Base-by-base conservation (phyloP, 2,888 invertebrate species). In the Cosmia trapezina region DNA sequence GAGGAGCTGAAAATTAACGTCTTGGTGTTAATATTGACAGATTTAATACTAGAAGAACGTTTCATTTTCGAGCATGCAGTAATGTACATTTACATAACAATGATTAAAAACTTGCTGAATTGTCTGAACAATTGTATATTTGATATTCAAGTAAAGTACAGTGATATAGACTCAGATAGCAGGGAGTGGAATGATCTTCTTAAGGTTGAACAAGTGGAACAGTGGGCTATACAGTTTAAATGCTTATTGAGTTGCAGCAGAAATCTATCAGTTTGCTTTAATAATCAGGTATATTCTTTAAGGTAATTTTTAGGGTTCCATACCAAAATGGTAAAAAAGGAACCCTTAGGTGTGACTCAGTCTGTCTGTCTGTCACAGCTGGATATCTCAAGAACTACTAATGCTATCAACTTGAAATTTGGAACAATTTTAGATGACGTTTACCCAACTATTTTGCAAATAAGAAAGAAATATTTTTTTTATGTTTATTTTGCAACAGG, bases 201-300 rank as follows among this genome's bases (percentile, higher is more conserved):
- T 4, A 59, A 37, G 1, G 45, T 62, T 28, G 49, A 70, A 43
- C 22, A 70, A 66, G 49, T 79, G 5, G 54, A 80, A 11, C 8
- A 45, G 8, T 63, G 65, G 65, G 60, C 45, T 41, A 7, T 11
- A 51, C 33, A 73, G 7, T 83, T 70, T 37, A 54, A 65, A 53
- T 68, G 41, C 17, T 51, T 83, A 28, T 28, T 71, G 14, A 71
- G 22, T 17, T 78, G 83, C 43, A 70, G 65, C 22, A 75, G 63
- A 28, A 60, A 62, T 11, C n/a, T 80, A 4, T 70, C 74, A 7
- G 3, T 22, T 19, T 54, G 62, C 33, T 80, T 53, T n/a, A 56
- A 51, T 9, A 22, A 7, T 53, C 33, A 61, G 64, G 67, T 78
- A 51, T 12, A 5, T n/a, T n/a, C 4, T 11, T 14, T 22, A 19